Percentiles rank a stretch among this genome's conserved stretches.
Evolutionary conservation across 1,140 invertebrate species (phyloP).

Genomic region (Nasonia giraulti): DNA sequence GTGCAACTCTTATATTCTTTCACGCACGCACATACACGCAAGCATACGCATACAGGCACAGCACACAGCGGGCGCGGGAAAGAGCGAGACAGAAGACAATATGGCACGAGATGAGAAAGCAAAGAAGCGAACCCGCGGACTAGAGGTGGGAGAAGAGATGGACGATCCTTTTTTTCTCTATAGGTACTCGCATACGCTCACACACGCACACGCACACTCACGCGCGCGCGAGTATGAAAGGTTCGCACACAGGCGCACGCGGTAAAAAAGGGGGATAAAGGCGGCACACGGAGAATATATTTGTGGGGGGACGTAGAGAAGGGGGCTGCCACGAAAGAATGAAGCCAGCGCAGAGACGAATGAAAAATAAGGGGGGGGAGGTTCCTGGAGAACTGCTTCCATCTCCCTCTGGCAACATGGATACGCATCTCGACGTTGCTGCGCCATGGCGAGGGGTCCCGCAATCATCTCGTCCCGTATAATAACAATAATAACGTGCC

Average conservation of each 20-base stretch:
- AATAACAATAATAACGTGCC: conserved; percentile 39
- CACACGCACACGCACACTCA: neutral
- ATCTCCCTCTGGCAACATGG: conserved; percentile 22
- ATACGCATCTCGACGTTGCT: neutral
- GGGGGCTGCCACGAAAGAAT: conserved; percentile 50
- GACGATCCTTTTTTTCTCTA: conserved; percentile 33
- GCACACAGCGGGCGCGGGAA: neutral
- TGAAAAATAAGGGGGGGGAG: conserved; percentile 58
- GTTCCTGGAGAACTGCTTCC: conserved; percentile 46
- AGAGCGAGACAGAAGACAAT: conserved; percentile 34
- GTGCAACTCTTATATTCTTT: neutral
- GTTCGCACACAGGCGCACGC: neutral
- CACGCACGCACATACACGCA: no score
- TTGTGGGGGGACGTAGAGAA: conserved; percentile 20
- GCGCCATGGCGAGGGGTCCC: conserved; percentile 31
- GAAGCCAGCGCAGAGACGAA: conserved; percentile 53
- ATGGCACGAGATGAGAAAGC: conserved; percentile 52
- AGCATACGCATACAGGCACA: neutral
- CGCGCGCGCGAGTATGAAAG: neutral
- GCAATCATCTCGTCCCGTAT: conserved; percentile 39
- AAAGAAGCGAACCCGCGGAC: conserved; percentile 20
- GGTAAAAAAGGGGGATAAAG: conserved; percentile 47
- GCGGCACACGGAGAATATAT: conserved; percentile 24
- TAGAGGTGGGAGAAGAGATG: conserved; percentile 30
- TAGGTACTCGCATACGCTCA: neutral